Conservation (phyloP, 2,888 invertebrate genomes). For the Frankliniella fusca region DNA sequence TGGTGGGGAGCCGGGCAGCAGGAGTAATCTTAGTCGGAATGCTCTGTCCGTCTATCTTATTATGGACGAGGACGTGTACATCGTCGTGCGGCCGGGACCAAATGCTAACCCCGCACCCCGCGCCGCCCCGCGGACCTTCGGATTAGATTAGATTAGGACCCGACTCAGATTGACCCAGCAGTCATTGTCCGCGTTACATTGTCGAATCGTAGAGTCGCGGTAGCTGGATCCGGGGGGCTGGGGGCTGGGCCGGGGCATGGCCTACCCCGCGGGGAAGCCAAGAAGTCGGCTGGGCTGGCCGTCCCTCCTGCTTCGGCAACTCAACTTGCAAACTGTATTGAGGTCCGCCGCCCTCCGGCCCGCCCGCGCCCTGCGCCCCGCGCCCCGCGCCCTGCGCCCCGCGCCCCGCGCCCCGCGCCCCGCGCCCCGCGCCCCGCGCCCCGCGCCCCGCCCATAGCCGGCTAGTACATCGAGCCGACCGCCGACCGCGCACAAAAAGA, state of each 20-base stretch:
- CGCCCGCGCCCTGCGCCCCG: not conserved
- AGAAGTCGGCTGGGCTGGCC: not conserved
- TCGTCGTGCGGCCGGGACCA: not conserved
- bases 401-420: not conserved
- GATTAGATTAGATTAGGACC: not conserved
- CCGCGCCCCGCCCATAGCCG: not conserved
- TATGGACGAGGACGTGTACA: slow-evolving; percentile 1
- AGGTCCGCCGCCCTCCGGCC: not conserved
- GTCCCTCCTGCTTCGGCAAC: slow-evolving; percentile 3
- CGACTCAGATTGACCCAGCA: not conserved
- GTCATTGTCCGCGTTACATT: not conserved
- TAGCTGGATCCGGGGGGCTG: not conserved
- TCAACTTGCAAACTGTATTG: slow-evolving; percentile 10
- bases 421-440: too few species aligned
- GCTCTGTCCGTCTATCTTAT: not conserved
- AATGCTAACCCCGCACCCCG: not conserved
- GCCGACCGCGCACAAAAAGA: too few species aligned
- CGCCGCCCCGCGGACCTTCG: not conserved
- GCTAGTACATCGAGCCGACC: not conserved
- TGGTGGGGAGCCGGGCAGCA: not conserved
- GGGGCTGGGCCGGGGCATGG: too few species aligned
- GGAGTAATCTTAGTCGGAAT: too few species aligned
- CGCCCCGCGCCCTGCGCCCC: too few species aligned
- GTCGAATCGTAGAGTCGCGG: not conserved
- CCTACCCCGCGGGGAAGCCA: not conserved